phyloP scores from a whole-genome alignment of 2,888 invertebrate genomes.

The Xylocampa areola region DNA sequence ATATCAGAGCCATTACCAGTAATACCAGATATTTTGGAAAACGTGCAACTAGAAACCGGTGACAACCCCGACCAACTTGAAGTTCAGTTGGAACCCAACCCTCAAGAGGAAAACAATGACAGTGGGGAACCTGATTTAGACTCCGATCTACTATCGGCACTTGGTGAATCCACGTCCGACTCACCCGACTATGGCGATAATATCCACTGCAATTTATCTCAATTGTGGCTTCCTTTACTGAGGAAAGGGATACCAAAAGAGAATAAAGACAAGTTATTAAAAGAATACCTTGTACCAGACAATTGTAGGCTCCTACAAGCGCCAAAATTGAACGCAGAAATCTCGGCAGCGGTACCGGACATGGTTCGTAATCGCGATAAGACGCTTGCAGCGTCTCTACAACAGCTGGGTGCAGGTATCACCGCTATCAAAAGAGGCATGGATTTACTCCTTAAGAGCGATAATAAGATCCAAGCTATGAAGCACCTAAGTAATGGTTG shows the following conservation, averaged over 20 bases:
- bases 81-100: no score
- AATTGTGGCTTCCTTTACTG: background rate
- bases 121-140: background rate
- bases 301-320: conserved; percentile 1
- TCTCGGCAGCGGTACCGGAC: conserved; percentile 2
- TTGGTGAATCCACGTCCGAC: background rate
- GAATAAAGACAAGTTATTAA: background rate
- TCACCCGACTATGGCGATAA: background rate
- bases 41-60: no score
- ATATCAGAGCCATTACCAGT: no score
- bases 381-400: background rate
- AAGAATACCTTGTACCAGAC: background rate
- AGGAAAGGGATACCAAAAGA: conserved; percentile 4
- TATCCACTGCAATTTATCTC: background rate
- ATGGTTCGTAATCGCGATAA: no score
- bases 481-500: background rate
- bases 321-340: background rate
- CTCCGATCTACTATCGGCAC: no score
- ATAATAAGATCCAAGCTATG: background rate
- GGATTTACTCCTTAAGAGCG: background rate
- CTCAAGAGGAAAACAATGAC: no score
- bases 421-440: no score
- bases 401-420: background rate
- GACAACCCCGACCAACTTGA: no score
- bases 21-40: no score